Evolutionary conservation across 2,888 invertebrate species (phyloP).

Genomic region (Eupithecia pulchellata): DNA sequence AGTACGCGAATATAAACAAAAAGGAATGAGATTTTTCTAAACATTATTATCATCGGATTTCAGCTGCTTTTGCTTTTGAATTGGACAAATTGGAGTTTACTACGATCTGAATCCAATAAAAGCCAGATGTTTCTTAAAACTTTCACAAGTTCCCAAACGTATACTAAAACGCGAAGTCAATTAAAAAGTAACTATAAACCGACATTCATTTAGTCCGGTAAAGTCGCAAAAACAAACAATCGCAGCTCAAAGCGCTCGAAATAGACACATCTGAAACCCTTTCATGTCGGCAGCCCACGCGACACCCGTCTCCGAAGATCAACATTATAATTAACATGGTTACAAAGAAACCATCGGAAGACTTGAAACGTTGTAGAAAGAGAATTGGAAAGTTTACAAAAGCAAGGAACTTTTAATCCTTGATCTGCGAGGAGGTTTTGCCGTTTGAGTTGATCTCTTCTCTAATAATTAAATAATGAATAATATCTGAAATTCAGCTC

Average conservation of each 20-base stretch:
- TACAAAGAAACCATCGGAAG: conserved; percentile 31
- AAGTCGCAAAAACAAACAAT: conserved; percentile 81
- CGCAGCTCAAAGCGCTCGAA: conserved; percentile 78
- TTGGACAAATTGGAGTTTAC: too few relatives aligned
- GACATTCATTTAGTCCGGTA: conserved; percentile 49
- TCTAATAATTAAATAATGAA: too few relatives aligned
- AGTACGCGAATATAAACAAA: too few relatives aligned
- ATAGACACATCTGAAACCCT: conserved; percentile 80
- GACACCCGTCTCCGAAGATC: conserved; percentile 54
- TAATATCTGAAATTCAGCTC: too few relatives aligned
- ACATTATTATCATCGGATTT: neutral
- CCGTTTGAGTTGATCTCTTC: too few relatives aligned
- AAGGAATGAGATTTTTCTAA: too few relatives aligned
- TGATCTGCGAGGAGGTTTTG: neutral
- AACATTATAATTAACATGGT: conserved; percentile 47
- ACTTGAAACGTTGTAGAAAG: conserved; percentile 14
- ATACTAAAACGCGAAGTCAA: conserved; percentile 25
- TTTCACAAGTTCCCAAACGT: conserved; percentile 11
- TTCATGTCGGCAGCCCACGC: conserved; percentile 73
- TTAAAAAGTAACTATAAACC: conserved; percentile 33
- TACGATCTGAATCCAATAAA: too few relatives aligned
- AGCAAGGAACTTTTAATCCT: neutral
- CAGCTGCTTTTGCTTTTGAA: neutral
- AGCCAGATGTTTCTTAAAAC: neutral
- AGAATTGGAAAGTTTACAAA: neutral